A percentile compares a stretch with the other conserved stretches of the same genome.
Evolutionary conservation across 2,888 invertebrate species (phyloP).

Genomic region (Campoplex nolae): DNA sequence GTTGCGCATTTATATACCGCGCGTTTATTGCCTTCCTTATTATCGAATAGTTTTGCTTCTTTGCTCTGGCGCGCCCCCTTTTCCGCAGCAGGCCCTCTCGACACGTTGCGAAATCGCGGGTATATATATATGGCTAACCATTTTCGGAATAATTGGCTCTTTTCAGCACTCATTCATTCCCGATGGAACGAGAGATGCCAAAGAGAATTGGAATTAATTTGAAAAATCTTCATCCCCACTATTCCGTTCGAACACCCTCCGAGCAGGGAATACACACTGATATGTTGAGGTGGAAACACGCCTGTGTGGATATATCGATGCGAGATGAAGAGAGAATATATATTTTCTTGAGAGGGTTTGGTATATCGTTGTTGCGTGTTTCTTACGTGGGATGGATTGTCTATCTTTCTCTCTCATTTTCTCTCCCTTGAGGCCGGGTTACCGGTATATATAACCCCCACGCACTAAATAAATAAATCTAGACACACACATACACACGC

Average conservation of each 20-base stretch:
- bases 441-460: conserved; percentile 54
- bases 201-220: conserved; percentile 65
- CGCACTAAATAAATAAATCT: conserved; percentile 30
- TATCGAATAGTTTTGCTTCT: conserved; percentile 62
- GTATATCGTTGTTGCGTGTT: conserved; percentile 50
- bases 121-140: conserved; percentile 33
- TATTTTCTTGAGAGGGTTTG: conserved; percentile 40
- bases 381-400: conserved; percentile 64
- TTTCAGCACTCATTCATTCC: conserved; percentile 62
- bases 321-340: conserved; percentile 38
- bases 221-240: conserved; percentile 33
- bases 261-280: not conserved
- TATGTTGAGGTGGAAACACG: conserved; percentile 8
- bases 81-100: not conserved
- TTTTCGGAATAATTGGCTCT: conserved; percentile 70
- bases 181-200: conserved; percentile 52
- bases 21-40: conserved; percentile 66
- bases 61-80: not conserved
- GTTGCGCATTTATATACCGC: conserved; percentile 31
- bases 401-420: conserved; percentile 32
- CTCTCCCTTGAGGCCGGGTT: conserved; percentile 37
- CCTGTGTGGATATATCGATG: conserved; percentile 24
- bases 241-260: not conserved
- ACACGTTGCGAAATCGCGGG: conserved; percentile 15
- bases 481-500: not conserved